Base-by-base conservation (phyloP, 2,888 invertebrate genomes). In the Margaritifera margaritifera region DNA sequence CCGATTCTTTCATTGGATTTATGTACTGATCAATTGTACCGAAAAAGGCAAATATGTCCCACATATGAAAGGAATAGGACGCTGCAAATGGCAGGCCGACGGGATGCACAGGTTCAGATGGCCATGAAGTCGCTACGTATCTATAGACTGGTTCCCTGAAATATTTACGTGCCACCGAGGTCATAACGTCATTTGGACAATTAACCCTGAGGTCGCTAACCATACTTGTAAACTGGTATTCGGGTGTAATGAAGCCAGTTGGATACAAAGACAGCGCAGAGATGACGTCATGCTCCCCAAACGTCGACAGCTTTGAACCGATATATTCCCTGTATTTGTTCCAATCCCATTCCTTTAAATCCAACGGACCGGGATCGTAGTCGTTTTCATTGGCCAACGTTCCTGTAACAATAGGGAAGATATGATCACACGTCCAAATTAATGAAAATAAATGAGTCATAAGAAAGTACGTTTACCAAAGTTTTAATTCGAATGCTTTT, bases 381-480 rank as follows among this genome's bases (percentile, higher is more conserved):
- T 87, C 84, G 18, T 80, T 78, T 54, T 85, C 85, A 62, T 87
- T 86, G 6, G 85, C 84, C 52, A 80, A 79, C 31, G 84, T 84
- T 31, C 84, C 84, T 85, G 57, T 11, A 68, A 68, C 15, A 67
- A n/a, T 54, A 31, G 25, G 20, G 56, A 22, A 57, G 6, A 42
- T 4, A 11, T 22, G 15, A 1, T 15, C 11, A 55, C 8, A 22
- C n/a, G n/a, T n/a, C 11, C n/a, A 24, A 24, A 22, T 22, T 11
- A 19, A 55, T n/a, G 1, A 19, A 22, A 11, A n/a, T 22, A 1
- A 55, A 11, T 11, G 8, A 24, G 1, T 22, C 2, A 15, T 8
- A 22, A 55, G 42, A 42, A 11, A 11, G 2, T 11, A 11, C 11
- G 11, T 11, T 42, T 42, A 11, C 42, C 11, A 11, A 42, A 42